Evolutionary conservation across 2,797 vertebrate genomes (phyloP), one percentile per base, ranked within the genome.

Genomic region (Xerus rutilus): DNA sequence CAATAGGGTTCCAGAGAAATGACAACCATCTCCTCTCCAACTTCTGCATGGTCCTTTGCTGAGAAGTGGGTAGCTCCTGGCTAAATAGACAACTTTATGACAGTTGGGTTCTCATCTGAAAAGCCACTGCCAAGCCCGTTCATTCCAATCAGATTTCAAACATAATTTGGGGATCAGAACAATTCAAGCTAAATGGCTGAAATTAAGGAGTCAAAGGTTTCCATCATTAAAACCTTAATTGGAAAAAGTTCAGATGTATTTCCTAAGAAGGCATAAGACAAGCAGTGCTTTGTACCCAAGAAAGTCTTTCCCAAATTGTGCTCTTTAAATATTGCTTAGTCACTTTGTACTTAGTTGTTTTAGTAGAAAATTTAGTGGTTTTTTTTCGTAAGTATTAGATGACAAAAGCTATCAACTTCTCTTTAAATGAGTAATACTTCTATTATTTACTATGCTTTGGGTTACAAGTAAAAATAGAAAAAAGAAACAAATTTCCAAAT

Each of bases 391-490:
- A 70, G n/a, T 8, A 14, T 7, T 84, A 83, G 76, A n/a, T 72
- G 8, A 20, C 67, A 92, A 91, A 77, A 39, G 57, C 39, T 49
- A 64, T 59, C n/a, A 43, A 8, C 1, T 11, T 59, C 85, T 79
- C 82, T 94, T 84, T 59, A 49, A 92, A 89, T 76, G 57, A 65
- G n/a, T 45, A 62, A 35, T 70, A 45, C 8, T 69, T 92, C 35
- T 9, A n/a, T 64, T 25, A 69, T 72, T 67, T 92, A 57, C 32
- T 73, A 18, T 78, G 12, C 28, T 86, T 96, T 92, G 30, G 47
- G 59, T 28, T 57, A 52, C 20, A 89, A 79, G 52, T 78, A 25
- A 96, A 93, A 93, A 81, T 65, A 49, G 64, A 30, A 76, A 70
- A 87, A 57, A 23, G 39, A 4, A 45, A 70, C 86, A 91, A 62